Conservation (phyloP, 2,113 vertebrate species). For the Menidia beryllina region DNA sequence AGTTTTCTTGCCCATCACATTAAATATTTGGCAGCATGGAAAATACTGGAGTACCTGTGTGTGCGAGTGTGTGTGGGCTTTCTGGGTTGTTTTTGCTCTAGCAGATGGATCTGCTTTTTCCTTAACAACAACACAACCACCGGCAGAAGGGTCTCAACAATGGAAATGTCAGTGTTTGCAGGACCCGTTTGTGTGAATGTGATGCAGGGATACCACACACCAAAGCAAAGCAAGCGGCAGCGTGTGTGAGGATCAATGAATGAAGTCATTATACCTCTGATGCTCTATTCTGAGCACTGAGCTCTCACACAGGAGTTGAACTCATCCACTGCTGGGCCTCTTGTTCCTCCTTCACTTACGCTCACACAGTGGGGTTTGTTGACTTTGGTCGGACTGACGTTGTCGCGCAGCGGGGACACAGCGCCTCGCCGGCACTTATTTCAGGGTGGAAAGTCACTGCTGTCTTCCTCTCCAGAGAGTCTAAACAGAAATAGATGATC, state of each 20-base stretch:
- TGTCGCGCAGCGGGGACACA: conserved; percentile 54
- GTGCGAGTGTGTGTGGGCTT: conserved; percentile 7
- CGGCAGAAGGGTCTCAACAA: conserved; percentile 40
- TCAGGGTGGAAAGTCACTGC: conserved; percentile 64
- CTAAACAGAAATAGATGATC: conserved; percentile 40
- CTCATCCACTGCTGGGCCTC: conserved; percentile 23
- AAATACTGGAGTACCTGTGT: conserved; percentile 27
- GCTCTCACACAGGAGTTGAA: conserved; percentile 49
- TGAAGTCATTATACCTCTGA: conserved; percentile 57
- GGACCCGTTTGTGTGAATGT: conserved; percentile 29
- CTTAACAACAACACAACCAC: conserved; percentile 31
- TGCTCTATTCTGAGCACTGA: conserved; percentile 49
- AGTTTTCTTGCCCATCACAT: conserved; percentile 41
- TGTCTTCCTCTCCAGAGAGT: conserved; percentile 43
- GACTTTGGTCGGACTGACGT: conserved; percentile 65
- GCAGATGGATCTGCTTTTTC: conserved; percentile 37
- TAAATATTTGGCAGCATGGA: conserved; percentile 24
- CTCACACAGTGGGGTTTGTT: conserved; percentile 61
- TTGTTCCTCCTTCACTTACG: conserved; percentile 48
- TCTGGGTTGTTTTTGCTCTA: conserved; percentile 34
- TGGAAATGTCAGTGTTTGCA: conserved; percentile 42
- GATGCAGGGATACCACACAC: conserved; percentile 22
- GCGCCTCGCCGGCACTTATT: conserved; percentile 47
- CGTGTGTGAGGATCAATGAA: conserved; percentile 37
- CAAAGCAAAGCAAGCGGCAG: conserved; percentile 37